Evolutionary conservation across 2,888 invertebrate genomes (phyloP), one percentile per base, ranked within the genome.

Genomic region (Isotomurus palustris): DNA sequence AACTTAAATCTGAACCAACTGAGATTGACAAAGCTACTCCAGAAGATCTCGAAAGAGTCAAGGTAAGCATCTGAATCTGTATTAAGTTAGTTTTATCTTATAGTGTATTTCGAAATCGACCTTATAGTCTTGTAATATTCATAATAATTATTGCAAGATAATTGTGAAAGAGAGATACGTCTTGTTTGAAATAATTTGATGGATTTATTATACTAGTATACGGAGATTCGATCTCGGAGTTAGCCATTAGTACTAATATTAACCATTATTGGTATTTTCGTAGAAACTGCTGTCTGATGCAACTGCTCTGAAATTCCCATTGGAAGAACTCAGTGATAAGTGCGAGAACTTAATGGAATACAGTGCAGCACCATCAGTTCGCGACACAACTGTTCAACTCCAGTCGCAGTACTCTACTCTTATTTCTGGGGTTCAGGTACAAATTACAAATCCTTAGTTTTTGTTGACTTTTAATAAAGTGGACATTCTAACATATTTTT

Each of bases 301-400:
- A 1, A 75, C 85, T 49, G 81, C 81, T 25, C 84, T 88, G 70
- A 90, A 90, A 75, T 83, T 84, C 24, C 80, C 84, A 19, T 78
- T 92, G 65, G 91, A 92, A 78, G 87, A 87, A 73, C 77, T 93
- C 1, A 89, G 88, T 72, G 92, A 92, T 73, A 82, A 86, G 70
- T 92, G 91, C 73, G 92, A 92, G 76, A 80, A 85, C 48, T 78
- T 93, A 0, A 86, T 91, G 84, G 91, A 91, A 73, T 82, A 87
- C 49, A 88, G 89, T 72, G 89, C 90, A 28, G 86, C 87, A 72
- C 83, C 86, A 19, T 85, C 87, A 81, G 88, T 91, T 1, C 82
- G 92, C 22, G 91, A 92, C 73, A 87, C 88, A 75, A 89, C 90
- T 2, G 87, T 91, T 1, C 86, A 87, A 71, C 77, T 89, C 0